These are phyloP conservation scores for Dolichoris vasculosae DNA, from an alignment of 1,140 invertebrate species.

Conservation along the genomic window DNA sequence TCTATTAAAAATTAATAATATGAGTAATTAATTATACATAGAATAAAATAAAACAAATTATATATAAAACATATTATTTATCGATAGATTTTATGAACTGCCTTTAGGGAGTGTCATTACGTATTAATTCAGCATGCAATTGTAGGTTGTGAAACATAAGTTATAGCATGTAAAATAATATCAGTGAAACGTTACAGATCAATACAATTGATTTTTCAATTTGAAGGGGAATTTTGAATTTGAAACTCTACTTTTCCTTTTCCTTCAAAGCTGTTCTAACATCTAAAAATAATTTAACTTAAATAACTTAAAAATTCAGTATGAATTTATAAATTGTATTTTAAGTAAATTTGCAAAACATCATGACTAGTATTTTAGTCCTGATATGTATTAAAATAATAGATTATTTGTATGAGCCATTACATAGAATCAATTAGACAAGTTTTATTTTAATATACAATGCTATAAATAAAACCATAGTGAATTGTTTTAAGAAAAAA, in stretches of 20 bases:
- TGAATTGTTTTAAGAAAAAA: not conserved
- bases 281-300: not conserved
- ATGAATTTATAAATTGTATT: not conserved
- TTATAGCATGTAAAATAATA: slow-evolving; percentile 33
- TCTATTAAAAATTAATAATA: too few species aligned
- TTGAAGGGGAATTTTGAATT: not conserved
- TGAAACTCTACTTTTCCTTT: not conserved
- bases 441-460: too few species aligned
- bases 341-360: not conserved
- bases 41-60: not conserved
- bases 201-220: slow-evolving; percentile 35
- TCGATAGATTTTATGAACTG: not conserved
- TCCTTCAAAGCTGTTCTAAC: not conserved
- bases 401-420: too few species aligned
- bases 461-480: not conserved
- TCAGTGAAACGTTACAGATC: slow-evolving; percentile 22
- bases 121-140: not conserved
- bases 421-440: too few species aligned
- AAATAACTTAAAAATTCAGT: too few species aligned
- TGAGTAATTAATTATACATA: too few species aligned
- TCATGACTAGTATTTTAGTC: not conserved
- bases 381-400: too few species aligned
- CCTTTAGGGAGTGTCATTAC: not conserved
- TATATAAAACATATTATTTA: not conserved
- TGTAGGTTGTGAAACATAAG: not conserved